Base-by-base conservation (phyloP, 2,888 invertebrate genomes). In the Isotomurus palustris region DNA sequence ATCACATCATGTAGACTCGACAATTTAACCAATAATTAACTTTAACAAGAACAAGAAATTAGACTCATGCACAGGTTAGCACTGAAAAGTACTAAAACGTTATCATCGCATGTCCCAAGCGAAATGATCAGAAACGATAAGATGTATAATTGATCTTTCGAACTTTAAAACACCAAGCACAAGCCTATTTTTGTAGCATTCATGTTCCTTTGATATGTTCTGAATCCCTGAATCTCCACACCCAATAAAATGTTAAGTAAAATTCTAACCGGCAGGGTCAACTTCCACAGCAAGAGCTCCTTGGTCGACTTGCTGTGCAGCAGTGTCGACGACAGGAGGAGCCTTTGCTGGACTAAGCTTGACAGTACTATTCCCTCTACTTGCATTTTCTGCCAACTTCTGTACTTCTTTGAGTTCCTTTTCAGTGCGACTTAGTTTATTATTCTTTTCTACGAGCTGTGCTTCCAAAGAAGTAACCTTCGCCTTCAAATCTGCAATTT, bases 221-320 rank as follows among this genome's bases (percentile, higher is more conserved):
- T n/a, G n/a, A 21, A 19, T 35, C 21, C 10, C 28, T 32, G 28
- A 47, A 6, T n/a, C n/a, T n/a, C n/a, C n/a, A n/a, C n/a, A n/a
- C n/a, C n/a, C n/a, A n/a, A 29, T 17, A 22, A 43, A 35, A 22
- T 14, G 17, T 21, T n/a, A 40, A 28, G 12, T 41, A 17, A 45
- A 4, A n/a, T n/a, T 47, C 44, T 44, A 57, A 70, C 70, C 70
- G 27, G 70, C 70, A 51, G 62, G 70, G 47, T 68, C 70, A 24
- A 49, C 56, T n/a, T 66, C 17, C n/a, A n/a, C n/a, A n/a, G n/a
- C n/a, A 22, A 70, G 55, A 32, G 67, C 64, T 2, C 67, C 64
- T 29, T 61, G 65, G n/a, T n/a, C n/a, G 2, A 51, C 56, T 25
- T 65, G 60, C 27, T 27, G 25, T 5, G 22, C 27, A 27, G 47